Base-by-base conservation (phyloP, 2,888 invertebrate genomes). In the Anthoptus insignis region DNA sequence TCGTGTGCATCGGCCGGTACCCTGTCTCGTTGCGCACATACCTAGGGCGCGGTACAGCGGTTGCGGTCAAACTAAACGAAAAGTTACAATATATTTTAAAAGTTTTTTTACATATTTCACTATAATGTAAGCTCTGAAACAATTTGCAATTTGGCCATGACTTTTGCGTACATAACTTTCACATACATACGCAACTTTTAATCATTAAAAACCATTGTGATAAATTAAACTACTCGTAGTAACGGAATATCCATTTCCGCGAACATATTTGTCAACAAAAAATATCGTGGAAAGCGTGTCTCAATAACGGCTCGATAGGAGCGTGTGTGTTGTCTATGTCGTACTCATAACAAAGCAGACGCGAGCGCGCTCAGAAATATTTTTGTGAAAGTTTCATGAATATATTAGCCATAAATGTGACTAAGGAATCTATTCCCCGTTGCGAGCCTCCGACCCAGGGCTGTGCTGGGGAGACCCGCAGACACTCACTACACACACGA, bases 371-470 rank as follows among this genome's bases (percentile, higher is more conserved):
- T 84, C 83, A 81, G 80, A 82, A 87, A 91, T 89, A 88, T 89
- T 91, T 90, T 89, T 88, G 86, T 85, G 86, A 87, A 89, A 89
- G 82, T 89, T 92, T 89, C 91, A 93, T 93, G 93, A 93, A 93
- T 93, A 93, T 91, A 91, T 93, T 93, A 93, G 91, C 91, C 86
- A 91, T 92, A 92, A 93, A 91, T 89, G 89, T 89, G 91, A 89
- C 87, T 91, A 88, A 88, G 86, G 83, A 90, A 91, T 89, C 87
- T 89, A 91, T 89, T 87, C 84, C 82, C 82, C 78, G 80, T 83
- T 78, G 82, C 80, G 80, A 85, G 74, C 81, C 76, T 72, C 73
- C 73, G 67, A 69, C 70, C 71, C 73, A n/a, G n/a, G n/a, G 73
- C 73, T 73, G 75, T 68, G 67, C 75, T 76, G 71, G 29, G 45